phyloP scores from a whole-genome alignment of 2,113 vertebrate genomes.

The Himantopus leucocephalus region DNA sequence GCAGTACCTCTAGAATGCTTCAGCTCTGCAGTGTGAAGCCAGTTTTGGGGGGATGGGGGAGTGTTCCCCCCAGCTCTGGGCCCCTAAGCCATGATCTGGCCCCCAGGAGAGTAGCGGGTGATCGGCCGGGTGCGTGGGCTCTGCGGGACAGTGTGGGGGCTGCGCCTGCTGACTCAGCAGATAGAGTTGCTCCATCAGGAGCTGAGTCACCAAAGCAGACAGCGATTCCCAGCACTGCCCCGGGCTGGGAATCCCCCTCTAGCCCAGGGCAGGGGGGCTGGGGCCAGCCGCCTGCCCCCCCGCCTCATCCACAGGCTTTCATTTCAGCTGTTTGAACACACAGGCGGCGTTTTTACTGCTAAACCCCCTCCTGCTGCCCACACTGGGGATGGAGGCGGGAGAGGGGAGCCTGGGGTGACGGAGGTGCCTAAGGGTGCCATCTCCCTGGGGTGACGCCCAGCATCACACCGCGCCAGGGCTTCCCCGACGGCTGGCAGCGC shows the following conservation, averaged over 20 bases:
- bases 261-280: accelerated
- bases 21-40: background rate
- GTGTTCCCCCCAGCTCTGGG: background rate
- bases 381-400: background rate
- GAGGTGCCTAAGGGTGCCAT: background rate
- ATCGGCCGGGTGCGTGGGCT: background rate
- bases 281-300: background rate
- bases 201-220: slow-evolving; percentile 1
- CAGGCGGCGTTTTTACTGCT: accelerated
- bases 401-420: background rate
- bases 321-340: background rate
- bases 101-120: accelerated
- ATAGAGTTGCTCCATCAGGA: background rate
- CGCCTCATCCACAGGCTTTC: accelerated
- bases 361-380: background rate
- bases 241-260: background rate
- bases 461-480: background rate
- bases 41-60: background rate
- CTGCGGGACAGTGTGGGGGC: accelerated
- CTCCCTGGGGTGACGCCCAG: background rate
- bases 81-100: background rate
- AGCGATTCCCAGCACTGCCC: background rate
- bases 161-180: background rate
- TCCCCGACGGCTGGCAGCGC: accelerated
- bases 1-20: accelerated